These are phyloP conservation scores for Vimba vimba DNA, from an alignment of 2,113 vertebrate species.

Conservation along the genomic window DNA sequence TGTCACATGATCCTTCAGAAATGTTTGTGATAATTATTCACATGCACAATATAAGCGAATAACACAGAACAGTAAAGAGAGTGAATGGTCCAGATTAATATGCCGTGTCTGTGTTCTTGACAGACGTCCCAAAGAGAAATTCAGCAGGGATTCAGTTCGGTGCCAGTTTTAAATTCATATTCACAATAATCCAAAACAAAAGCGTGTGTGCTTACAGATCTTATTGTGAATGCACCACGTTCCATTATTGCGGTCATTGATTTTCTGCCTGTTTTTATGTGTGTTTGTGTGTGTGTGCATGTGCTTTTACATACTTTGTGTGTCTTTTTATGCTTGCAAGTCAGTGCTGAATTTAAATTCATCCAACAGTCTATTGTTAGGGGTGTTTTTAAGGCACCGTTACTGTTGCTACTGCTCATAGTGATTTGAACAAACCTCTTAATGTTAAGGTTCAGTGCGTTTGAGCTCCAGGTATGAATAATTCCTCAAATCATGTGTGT, in stretches of 20 bases:
- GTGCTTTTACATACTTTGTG: not conserved
- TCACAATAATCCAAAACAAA: constrained; percentile 3
- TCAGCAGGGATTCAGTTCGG: not conserved
- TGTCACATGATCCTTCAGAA: not conserved
- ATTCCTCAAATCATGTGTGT: not conserved
- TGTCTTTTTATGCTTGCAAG: constrained; percentile 4
- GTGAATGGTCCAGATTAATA: not conserved
- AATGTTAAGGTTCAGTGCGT: not conserved
- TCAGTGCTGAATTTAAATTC: not conserved
- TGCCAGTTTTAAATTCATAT: constrained; percentile 21
- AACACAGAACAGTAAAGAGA: not conserved
- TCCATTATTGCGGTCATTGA: constrained; percentile 33
- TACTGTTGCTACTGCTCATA: not conserved
- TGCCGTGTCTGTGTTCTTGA: not conserved
- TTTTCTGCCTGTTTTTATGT: not conserved
- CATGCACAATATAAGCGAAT: not conserved
- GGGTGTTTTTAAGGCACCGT: not conserved
- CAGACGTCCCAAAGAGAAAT: not conserved
- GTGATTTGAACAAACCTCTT: not conserved
- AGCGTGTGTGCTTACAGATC: not conserved
- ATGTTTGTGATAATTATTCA: not conserved
- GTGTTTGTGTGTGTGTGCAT: not conserved
- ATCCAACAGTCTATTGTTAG: not conserved
- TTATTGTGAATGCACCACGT: not conserved
- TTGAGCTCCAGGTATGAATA: not conserved